Conservation (phyloP, 2,113 vertebrate genomes). For the Bucco capensis region DNA sequence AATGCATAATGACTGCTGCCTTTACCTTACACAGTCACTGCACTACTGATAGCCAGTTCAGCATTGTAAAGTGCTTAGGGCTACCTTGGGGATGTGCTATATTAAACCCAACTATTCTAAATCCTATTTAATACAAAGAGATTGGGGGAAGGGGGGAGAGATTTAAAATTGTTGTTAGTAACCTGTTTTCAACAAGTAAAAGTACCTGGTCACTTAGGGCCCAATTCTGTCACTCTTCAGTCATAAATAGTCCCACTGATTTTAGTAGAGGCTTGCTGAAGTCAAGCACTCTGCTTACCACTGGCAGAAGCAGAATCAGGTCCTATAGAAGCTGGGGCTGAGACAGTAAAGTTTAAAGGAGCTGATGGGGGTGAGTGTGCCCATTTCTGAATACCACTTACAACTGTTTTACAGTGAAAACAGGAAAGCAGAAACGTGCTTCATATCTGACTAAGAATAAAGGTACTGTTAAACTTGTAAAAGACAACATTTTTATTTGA, state of each 20-base stretch:
- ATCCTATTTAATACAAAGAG: slow-evolving; percentile 71
- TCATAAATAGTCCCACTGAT: background rate
- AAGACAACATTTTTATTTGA: slow-evolving; percentile 85
- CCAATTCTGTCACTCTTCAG: background rate
- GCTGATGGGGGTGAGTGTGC: background rate
- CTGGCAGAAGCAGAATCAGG: background rate
- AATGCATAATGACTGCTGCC: slow-evolving; percentile 66
- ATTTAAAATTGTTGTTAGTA: slow-evolving; percentile 48
- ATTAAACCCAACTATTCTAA: slow-evolving; percentile 67
- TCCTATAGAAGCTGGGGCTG: background rate
- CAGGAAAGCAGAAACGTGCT: slow-evolving; percentile 63
- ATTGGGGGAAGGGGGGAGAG: slow-evolving; percentile 9
- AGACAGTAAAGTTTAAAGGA: slow-evolving; percentile 42
- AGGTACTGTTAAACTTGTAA: slow-evolving; percentile 82
- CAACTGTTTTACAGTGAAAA: slow-evolving; percentile 53
- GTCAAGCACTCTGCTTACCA: background rate
- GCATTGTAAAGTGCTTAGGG: slow-evolving; percentile 74
- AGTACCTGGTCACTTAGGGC: slow-evolving; percentile 30
- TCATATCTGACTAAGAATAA: slow-evolving; percentile 77
- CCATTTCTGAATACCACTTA: slow-evolving; percentile 43
- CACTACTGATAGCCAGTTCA: slow-evolving; percentile 54
- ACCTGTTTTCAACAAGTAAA: slow-evolving; percentile 53
- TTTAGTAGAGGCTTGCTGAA: background rate
- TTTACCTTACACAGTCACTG: slow-evolving; percentile 34
- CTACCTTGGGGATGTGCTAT: slow-evolving; percentile 64